phyloP scores from a whole-genome alignment of 2,797 vertebrate species.

The Synaphobranchus kaupii region DNA sequence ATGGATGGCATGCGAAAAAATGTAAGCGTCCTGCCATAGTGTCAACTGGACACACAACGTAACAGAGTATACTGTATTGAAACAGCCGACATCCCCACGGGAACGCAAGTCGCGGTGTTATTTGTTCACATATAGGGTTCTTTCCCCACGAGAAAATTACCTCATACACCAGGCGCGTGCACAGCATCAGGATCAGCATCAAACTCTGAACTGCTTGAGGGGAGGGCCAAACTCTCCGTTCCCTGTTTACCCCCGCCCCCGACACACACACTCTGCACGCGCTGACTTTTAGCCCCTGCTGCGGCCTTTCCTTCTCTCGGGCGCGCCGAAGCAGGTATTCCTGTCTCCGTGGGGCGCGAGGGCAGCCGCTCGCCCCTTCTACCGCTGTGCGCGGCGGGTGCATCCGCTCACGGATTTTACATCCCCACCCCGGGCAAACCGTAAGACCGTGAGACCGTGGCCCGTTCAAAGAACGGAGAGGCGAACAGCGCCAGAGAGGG shows the following conservation, averaged over 20 bases:
- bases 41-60: not conserved
- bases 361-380: conserved; percentile 62
- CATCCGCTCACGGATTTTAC: conserved; percentile 41
- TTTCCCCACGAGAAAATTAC: conserved; percentile 46
- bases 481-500: conserved; percentile 11
- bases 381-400: conserved; percentile 42
- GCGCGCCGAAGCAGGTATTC: conserved; percentile 62
- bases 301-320: conserved; percentile 64
- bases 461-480: conserved; percentile 59
- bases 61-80: not conserved
- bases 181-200: conserved; percentile 30
- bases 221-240: conserved; percentile 62
- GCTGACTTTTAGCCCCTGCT: conserved; percentile 75
- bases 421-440: conserved; percentile 41
- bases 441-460: conserved; percentile 52
- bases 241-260: conserved; percentile 47
- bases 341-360: conserved; percentile 73
- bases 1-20: too few relatives aligned
- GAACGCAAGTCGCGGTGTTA: not conserved
- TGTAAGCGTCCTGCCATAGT: not conserved
- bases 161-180: conserved; percentile 59
- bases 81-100: too few relatives aligned
- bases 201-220: conserved; percentile 51
- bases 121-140: conserved; percentile 56
- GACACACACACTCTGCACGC: conserved; percentile 58